phyloP scores from a whole-genome alignment of 2,888 invertebrate genomes.

The Urechis unicinctus region DNA sequence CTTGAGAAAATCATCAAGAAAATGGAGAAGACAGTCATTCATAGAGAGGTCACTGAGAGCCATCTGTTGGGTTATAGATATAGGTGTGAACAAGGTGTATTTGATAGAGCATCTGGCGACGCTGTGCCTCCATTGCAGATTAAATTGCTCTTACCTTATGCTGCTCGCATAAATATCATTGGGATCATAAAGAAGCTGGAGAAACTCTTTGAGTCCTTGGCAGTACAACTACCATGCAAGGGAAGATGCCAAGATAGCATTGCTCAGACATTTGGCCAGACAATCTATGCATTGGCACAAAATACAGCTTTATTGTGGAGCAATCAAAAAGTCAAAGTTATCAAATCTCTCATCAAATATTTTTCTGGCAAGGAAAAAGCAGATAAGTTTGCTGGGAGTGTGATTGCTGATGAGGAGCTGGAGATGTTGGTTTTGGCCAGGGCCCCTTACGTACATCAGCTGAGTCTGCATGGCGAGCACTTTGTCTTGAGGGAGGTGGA shows the following conservation, averaged over 20 bases:
- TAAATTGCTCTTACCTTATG: not conserved
- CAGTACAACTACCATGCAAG: conserved; percentile 19
- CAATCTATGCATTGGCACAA: conserved; percentile 13
- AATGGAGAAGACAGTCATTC: conserved; percentile 17
- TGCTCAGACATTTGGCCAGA: conserved; percentile 13
- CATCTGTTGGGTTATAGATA: conserved; percentile 20
- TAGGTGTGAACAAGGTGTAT: conserved; percentile 14
- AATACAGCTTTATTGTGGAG: conserved; percentile 19
- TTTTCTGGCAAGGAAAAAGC: conserved; percentile 17
- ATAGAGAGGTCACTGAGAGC: conserved; percentile 20
- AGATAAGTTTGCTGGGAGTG: conserved; percentile 9
- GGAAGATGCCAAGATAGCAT: conserved; percentile 15
- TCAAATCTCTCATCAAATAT: conserved; percentile 17
- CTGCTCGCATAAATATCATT: conserved; percentile 6
- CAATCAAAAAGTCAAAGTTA: conserved; percentile 16
- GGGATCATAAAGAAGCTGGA: conserved; percentile 18
- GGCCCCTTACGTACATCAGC: conserved; percentile 20
- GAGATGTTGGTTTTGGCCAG: conserved; percentile 18
- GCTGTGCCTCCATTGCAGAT: not conserved
- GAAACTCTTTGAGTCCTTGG: conserved; percentile 20
- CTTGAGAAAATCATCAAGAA: conserved; percentile 12
- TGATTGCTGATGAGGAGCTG: conserved; percentile 19
- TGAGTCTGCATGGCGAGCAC: conserved; percentile 18
- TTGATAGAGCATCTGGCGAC: not conserved
- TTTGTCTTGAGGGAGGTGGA: conserved; percentile 20